Percentiles rank a stretch among this genome's conserved stretches.
Evolutionary conservation across 2,888 invertebrate genomes (phyloP).

Genomic region (Andrena flavipes): DNA sequence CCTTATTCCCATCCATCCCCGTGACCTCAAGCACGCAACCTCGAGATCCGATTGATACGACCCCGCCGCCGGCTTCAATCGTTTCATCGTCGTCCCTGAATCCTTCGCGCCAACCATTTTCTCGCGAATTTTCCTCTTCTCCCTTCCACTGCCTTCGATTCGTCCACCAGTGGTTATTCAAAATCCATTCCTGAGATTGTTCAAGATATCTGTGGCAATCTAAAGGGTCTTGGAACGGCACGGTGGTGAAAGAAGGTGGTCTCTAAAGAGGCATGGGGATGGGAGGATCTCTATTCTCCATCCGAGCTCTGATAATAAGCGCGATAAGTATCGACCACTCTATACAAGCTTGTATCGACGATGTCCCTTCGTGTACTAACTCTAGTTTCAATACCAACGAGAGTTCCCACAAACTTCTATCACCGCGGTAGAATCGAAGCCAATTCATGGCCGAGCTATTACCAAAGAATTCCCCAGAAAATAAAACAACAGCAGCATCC

Average conservation of each 20-base stretch:
- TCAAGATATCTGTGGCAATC: no score
- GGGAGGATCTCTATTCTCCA: no score
- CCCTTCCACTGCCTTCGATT: background rate
- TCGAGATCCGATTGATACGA: slow-evolving; percentile 75
- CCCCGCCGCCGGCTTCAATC: slow-evolving; percentile 31
- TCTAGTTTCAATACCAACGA: background rate
- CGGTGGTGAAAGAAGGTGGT: no score
- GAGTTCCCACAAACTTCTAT: slow-evolving; percentile 3
- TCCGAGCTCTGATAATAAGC: no score
- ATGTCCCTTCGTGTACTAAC: no score
- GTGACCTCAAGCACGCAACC: slow-evolving; percentile 78
- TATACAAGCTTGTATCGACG: no score
- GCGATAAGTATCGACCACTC: no score
- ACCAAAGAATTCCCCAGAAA: slow-evolving; percentile 39
- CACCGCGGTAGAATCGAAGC: background rate
- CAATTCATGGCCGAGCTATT: slow-evolving; percentile 27
- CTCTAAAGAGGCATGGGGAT: no score
- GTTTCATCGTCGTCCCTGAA: slow-evolving; percentile 24
- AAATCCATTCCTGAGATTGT: no score
- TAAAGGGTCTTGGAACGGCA: no score
- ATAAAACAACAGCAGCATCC: slow-evolving; percentile 25
- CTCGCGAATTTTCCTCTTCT: background rate
- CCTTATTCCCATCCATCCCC: slow-evolving; percentile 71
- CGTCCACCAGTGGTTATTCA: no score
- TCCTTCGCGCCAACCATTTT: slow-evolving; percentile 37